Conservation (phyloP, 2,888 invertebrate species). For the Athrips mouffetella region DNA sequence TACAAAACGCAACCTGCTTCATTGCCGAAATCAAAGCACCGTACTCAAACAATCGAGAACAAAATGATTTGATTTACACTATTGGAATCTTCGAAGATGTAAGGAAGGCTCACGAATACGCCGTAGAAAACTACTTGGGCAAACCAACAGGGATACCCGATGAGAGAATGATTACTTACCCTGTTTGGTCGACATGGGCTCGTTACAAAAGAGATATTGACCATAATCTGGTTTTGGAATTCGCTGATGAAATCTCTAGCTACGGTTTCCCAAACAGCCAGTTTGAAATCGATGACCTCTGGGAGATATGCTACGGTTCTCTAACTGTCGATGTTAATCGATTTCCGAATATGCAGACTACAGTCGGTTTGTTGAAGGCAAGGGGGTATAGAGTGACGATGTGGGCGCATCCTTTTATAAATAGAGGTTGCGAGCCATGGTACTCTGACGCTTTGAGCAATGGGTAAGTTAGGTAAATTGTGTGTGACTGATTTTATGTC, state of each 20-base stretch:
- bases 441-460: constrained; percentile 60
- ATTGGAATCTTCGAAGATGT: constrained; percentile 80
- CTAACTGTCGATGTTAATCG: constrained; percentile 66
- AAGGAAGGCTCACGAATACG: constrained; percentile 78
- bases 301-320: constrained; percentile 82
- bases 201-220: constrained; percentile 75
- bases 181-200: constrained; percentile 84
- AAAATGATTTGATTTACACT: constrained; percentile 73
- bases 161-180: constrained; percentile 73
- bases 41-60: constrained; percentile 57
- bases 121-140: constrained; percentile 75
- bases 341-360: constrained; percentile 75
- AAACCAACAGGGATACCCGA: constrained; percentile 79
- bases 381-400: constrained; percentile 78
- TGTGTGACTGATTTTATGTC: too few relatives aligned
- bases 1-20: constrained; percentile 70
- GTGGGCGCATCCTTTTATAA: constrained; percentile 82
- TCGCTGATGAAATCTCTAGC: constrained; percentile 68
- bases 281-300: constrained; percentile 81
- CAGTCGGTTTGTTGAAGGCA: constrained; percentile 54
- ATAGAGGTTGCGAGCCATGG: constrained; percentile 74
- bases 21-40: constrained; percentile 68
- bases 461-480: constrained; percentile 67
- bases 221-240: constrained; percentile 66
- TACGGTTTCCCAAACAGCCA: constrained; percentile 74